phyloP scores from a whole-genome alignment of 2,797 vertebrate species.

The Crypturellus tataupa region DNA sequence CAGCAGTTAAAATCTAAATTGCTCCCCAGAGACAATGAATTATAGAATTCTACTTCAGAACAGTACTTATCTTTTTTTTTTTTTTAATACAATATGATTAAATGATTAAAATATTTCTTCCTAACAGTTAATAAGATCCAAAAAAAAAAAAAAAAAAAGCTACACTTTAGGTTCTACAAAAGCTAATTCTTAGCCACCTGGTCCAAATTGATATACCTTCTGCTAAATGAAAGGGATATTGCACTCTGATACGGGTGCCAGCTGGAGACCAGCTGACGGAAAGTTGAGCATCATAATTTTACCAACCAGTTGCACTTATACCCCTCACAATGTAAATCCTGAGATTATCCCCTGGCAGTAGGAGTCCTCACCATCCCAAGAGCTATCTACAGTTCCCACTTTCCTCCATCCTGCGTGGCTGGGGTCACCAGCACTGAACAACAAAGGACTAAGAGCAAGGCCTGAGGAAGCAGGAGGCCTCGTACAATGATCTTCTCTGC shows the following conservation, averaged over 20 bases:
- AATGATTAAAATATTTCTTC: constrained; percentile 30
- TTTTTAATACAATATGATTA: background rate
- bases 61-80: background rate
- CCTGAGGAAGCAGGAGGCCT: background rate
- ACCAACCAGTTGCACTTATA: background rate
- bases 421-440: background rate
- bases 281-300: background rate
- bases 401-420: background rate
- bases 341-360: background rate
- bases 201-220: background rate
- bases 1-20: constrained; percentile 58
- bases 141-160: rapidly evolving
- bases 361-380: no score
- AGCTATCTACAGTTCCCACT: background rate
- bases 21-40: constrained; percentile 15
- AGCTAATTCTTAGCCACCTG: background rate
- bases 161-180: background rate
- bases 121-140: background rate
- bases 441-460: background rate
- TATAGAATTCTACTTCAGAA: constrained; percentile 32
- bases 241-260: background rate
- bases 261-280: background rate
- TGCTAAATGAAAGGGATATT: background rate
- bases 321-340: background rate
- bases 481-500: background rate